Base-by-base conservation (phyloP, 1,140 invertebrate genomes). In the Drosophila nasuta region DNA sequence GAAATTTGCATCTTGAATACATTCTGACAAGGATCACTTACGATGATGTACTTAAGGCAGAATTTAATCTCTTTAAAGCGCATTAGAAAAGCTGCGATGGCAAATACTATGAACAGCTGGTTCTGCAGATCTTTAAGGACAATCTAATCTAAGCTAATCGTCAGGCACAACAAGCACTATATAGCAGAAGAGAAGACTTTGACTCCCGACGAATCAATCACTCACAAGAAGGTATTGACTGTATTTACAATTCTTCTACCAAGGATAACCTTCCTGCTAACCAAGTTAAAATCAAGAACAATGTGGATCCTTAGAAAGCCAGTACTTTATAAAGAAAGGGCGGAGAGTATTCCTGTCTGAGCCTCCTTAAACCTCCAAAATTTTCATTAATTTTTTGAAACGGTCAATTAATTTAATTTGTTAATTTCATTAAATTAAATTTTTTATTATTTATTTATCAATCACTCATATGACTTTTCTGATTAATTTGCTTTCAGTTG, bases 81-180 rank as follows among this genome's bases (percentile, higher is more conserved):
- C 15, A 17, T 17, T 17, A 17, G 15, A 17, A 17, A 17, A 17
- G 15, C 15, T 17, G 1, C 15, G 15, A 17, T 17, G 15, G 15
- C 15, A 17, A 94, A 59, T 93, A 98, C 1, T 95, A 66, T 95
- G 88, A 93, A 95, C 92, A 70, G 94, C 97, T 43, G 96, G 96
- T 43, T 1, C 1, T 33, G 10, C 30, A 20, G 3, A 62, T 62
- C 30, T 62, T 49, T 3, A 2, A 49, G 15, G 13, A n/a, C 2
- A 62, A 62, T 15, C 15, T 15, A 15, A 15, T 15, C 15, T 15
- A 5, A 49, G 4, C 7, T 62, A 6, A 62, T 62, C 5, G 28
- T 35, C 8, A 10, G 1, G 5, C 59, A 62, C 30, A 62, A 62
- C 15, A 1, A 33, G 10, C 45, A 45, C 1, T 48, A 20, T 49